A percentile compares a stretch with the other conserved stretches of the same genome.
Evolutionary conservation across 2,113 vertebrate genomes (phyloP).

Genomic region (Takifugu flavidus): DNA sequence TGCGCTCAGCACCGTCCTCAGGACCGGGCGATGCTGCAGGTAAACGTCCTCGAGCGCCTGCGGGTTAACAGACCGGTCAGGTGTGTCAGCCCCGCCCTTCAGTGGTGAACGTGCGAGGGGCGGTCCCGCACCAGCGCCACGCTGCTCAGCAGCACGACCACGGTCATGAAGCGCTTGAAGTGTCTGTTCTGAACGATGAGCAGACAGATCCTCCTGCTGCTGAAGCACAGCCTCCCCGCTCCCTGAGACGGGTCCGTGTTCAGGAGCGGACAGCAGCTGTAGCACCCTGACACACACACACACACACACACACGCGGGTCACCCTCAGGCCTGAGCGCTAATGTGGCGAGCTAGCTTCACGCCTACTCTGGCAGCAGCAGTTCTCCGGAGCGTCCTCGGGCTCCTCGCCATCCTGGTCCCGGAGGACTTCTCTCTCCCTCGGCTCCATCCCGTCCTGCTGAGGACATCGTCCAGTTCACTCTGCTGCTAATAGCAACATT

Average conservation of each 20-base stretch:
- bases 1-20: constrained; percentile 80
- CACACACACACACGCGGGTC: neutral
- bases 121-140: constrained; percentile 76
- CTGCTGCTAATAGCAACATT: neutral
- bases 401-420: neutral
- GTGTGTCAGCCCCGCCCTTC: too few relatives aligned
- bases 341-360: neutral
- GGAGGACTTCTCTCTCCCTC: constrained; percentile 66
- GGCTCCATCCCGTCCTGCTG: constrained; percentile 65
- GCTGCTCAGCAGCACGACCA: constrained; percentile 92
- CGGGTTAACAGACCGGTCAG: neutral
- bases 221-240: constrained; percentile 81
- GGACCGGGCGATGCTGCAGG: constrained; percentile 74
- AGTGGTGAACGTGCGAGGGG: too few relatives aligned
- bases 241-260: constrained; percentile 74
- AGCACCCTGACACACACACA: constrained; percentile 72
- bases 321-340: too few relatives aligned
- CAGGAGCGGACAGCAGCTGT: constrained; percentile 79
- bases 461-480: neutral
- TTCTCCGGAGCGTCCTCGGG: constrained; percentile 68
- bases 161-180: constrained; percentile 88
- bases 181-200: constrained; percentile 84
- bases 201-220: constrained; percentile 81
- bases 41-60: constrained; percentile 92
- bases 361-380: constrained; percentile 82